A percentile compares a stretch with the other conserved stretches of the same genome.
Conservation (phyloP, 2,888 invertebrate species). For the Diaprepes abbreviatus region DNA sequence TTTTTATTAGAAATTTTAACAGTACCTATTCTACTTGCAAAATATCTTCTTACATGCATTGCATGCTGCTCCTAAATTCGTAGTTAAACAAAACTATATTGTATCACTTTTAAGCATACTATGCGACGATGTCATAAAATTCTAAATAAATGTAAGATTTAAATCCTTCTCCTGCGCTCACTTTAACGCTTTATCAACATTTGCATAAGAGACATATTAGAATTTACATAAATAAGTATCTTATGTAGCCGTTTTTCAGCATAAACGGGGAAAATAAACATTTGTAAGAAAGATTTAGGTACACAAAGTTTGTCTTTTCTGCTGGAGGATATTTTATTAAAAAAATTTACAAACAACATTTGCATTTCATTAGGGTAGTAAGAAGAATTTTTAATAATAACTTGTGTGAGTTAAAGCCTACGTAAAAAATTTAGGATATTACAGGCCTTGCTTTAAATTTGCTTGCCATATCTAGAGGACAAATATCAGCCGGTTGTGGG, state of each 20-base stretch:
- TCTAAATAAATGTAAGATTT: constrained; percentile 26
- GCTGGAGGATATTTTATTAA: not conserved
- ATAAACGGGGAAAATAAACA: constrained; percentile 40
- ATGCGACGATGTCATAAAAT: constrained; percentile 5
- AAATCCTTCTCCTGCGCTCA: constrained; percentile 33
- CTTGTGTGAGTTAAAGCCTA: too few species aligned
- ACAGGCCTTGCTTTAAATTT: too few species aligned
- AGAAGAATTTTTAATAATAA: too few species aligned
- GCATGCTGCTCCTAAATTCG: not conserved
- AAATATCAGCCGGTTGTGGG: too few species aligned
- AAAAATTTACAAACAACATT: not conserved
- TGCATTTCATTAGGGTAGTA: not conserved
- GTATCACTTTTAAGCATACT: constrained; percentile 4
- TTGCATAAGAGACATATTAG: constrained; percentile 45
- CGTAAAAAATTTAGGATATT: too few species aligned
- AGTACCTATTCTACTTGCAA: too few species aligned
- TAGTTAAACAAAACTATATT: constrained; percentile 2
- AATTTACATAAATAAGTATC: constrained; percentile 45
- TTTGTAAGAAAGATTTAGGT: constrained; percentile 41
- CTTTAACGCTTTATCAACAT: constrained; percentile 32
- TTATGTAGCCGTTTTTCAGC: constrained; percentile 24
- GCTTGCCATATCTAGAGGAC: too few species aligned
- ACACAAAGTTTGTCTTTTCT: constrained; percentile 14
- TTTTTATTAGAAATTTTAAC: too few species aligned
- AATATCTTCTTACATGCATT: too few species aligned